Percentiles rank a stretch among this genome's conserved stretches.
Evolutionary conservation across 2,113 vertebrate genomes (phyloP).

Genomic region (Poeciliopsis prolifica): DNA sequence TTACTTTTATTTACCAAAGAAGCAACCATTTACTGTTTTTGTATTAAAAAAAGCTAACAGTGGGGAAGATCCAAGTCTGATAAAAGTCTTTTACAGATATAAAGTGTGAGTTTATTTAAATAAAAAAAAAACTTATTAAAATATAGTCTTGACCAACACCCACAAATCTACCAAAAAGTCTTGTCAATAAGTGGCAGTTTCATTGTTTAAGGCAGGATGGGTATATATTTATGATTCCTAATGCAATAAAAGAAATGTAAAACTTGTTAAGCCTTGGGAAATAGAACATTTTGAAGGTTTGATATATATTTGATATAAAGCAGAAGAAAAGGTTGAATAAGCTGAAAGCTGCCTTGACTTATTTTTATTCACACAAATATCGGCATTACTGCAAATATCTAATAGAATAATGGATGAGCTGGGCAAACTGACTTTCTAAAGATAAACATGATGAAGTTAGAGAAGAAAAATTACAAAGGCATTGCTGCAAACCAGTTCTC

Average conservation of each 20-base stretch:
- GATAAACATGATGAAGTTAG: constrained; percentile 4
- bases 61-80: not conserved
- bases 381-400: constrained; percentile 17
- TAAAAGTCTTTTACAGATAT: not conserved
- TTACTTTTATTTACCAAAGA: not conserved
- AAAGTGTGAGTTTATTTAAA: not conserved
- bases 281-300: not conserved
- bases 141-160: not conserved
- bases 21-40: too few relatives aligned
- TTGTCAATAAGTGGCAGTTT: not conserved
- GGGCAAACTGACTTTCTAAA: constrained; percentile 43
- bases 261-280: not conserved
- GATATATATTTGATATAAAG: not conserved
- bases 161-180: too few relatives aligned
- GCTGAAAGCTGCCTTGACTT: not conserved
- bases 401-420: constrained; percentile 51
- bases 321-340: not conserved
- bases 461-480: constrained; percentile 25
- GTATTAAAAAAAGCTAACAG: not conserved
- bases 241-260: not conserved
- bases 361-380: not conserved
- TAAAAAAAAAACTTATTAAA: not conserved
- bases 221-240: not conserved
- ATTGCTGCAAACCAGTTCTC: constrained; percentile 48
- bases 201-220: not conserved